Evolutionary conservation across 1,140 invertebrate genomes (phyloP).

Genomic region (Euwallacea fornicatus): DNA sequence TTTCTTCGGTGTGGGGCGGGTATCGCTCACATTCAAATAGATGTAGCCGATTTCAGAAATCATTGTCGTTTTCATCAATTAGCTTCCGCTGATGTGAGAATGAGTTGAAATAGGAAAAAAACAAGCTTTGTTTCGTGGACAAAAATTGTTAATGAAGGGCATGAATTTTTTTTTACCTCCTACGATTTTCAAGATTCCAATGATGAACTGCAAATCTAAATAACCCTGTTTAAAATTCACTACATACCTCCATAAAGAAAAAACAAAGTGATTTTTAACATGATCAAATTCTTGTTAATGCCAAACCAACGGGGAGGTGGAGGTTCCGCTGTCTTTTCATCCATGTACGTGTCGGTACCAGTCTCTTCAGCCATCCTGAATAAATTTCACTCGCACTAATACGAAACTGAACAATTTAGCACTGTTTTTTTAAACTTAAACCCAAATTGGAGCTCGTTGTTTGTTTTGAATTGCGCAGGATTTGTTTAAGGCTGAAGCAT

Average conservation of each 20-base stretch:
- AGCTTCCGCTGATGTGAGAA: too few species aligned
- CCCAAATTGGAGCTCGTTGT: neutral
- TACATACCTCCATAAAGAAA: constrained; percentile 74
- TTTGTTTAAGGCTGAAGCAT: too few species aligned
- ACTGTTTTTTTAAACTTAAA: constrained; percentile 7
- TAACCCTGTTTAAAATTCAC: neutral
- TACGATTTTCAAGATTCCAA: too few species aligned
- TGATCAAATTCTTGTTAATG: constrained; percentile 72
- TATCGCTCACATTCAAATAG: too few species aligned
- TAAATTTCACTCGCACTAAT: too few species aligned
- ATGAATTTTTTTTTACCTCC: too few species aligned
- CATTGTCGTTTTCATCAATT: too few species aligned
- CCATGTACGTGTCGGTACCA: constrained; percentile 35
- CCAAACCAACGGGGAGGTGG: constrained; percentile 40
- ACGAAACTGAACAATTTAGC: neutral
- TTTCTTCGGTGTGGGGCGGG: too few species aligned
- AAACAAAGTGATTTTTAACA: constrained; percentile 78
- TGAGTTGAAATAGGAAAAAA: too few species aligned
- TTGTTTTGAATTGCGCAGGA: too few species aligned
- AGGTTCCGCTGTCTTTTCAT: constrained; percentile 29
- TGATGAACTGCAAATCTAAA: neutral
- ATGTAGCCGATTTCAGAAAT: too few species aligned
- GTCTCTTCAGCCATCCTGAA: constrained; percentile 29
- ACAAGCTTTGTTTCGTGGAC: neutral
- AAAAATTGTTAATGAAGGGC: too few species aligned